A percentile compares a stretch with the other conserved stretches of the same genome.
phyloP scores from a whole-genome alignment of 2,888 invertebrate species.

The Camponotus fellah region DNA sequence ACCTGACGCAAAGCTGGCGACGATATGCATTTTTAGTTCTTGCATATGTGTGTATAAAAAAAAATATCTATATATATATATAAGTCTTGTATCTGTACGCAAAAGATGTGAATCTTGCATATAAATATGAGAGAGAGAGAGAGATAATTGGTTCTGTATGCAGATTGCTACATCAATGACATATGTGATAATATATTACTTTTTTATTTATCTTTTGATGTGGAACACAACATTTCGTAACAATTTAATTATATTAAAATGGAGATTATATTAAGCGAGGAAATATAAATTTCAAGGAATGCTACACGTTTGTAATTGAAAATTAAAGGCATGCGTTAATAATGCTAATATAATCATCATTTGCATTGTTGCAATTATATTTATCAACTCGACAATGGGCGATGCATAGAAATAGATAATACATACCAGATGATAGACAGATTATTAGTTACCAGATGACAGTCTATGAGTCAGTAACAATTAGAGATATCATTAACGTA shows the following conservation, averaged over 20 bases:
- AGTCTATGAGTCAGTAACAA: slow-evolving; percentile 56
- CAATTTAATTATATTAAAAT: not conserved
- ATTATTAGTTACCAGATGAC: slow-evolving; percentile 69
- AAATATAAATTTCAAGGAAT: not conserved
- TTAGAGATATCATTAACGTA: slow-evolving; percentile 68
- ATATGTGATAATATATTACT: not conserved
- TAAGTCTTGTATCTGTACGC: not conserved
- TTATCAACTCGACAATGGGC: slow-evolving; percentile 59
- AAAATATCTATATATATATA: slow-evolving; percentile 4
- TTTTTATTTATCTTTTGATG: not conserved
- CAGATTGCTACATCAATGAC: slow-evolving; percentile 7
- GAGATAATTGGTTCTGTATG: not conserved
- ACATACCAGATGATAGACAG: slow-evolving; percentile 69
- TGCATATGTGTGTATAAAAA: slow-evolving; percentile 29
- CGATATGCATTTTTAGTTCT: slow-evolving; percentile 52
- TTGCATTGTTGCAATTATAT: slow-evolving; percentile 55
- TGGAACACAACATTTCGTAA: not conserved
- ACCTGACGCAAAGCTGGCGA: slow-evolving; percentile 82
- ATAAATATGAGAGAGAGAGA: not conserved
- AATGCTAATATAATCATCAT: not conserved
- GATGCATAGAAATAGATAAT: slow-evolving; percentile 62
- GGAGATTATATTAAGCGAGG: not conserved
- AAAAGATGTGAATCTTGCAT: slow-evolving; percentile 11
- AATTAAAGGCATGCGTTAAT: slow-evolving; percentile 19
- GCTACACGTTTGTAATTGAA: not conserved